Conservation (phyloP, 2,113 vertebrate genomes). For the Uropsilus gracilis region DNA sequence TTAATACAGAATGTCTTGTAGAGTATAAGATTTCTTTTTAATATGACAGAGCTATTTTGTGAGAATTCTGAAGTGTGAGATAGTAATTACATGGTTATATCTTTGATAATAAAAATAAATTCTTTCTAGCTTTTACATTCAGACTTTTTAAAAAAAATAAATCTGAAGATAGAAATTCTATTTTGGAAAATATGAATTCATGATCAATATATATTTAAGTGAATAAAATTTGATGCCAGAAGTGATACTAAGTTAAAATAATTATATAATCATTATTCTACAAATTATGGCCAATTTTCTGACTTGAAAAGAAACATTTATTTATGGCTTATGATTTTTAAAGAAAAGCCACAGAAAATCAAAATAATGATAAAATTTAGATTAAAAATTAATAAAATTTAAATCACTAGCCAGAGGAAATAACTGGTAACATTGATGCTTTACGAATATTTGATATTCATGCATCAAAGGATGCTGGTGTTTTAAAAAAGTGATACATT, state of each 20-base stretch:
- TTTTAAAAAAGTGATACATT: not conserved
- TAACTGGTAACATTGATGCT: not conserved
- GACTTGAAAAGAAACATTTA: not conserved
- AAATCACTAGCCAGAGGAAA: not conserved
- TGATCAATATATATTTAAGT: not conserved
- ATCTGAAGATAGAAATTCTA: not conserved
- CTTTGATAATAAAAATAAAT: slow-evolving; percentile 1
- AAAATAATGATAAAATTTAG: too few species aligned
- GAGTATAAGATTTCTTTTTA: slow-evolving; percentile 50
- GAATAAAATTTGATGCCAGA: not conserved
- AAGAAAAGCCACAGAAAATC: not conserved
- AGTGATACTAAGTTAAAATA: not conserved
- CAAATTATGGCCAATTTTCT: slow-evolving; percentile 31
- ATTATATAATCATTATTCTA: not conserved
- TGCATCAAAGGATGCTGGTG: not conserved
- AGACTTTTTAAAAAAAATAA: not conserved
- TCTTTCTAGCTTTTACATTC: not conserved
- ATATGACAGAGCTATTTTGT: not conserved
- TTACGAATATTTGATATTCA: not conserved
- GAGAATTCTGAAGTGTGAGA: slow-evolving; percentile 39
- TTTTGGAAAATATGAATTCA: not conserved
- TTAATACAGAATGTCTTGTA: slow-evolving; percentile 44
- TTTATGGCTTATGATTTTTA: not conserved
- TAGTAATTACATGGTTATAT: not conserved
- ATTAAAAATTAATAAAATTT: too few species aligned